Percentiles rank a stretch among this genome's conserved stretches.
phyloP scores from a whole-genome alignment of 2,113 vertebrate species.

The Cyanoramphus novaezelandiae region DNA sequence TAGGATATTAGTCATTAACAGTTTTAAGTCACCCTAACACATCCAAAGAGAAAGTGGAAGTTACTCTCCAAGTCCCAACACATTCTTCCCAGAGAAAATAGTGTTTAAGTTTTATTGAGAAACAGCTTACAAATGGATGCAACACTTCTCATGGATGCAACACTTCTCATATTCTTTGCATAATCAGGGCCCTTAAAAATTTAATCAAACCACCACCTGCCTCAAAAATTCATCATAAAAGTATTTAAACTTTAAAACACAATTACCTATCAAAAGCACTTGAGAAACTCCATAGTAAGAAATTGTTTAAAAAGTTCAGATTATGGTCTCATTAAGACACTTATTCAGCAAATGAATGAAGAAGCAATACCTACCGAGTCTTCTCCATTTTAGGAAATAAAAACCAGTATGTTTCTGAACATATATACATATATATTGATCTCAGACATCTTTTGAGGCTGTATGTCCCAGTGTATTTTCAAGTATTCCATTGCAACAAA shows the following conservation, averaged over 20 bases:
- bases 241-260: constrained; percentile 51
- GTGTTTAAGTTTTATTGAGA: background rate
- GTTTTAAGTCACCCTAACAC: background rate
- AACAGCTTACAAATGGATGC: background rate
- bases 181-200: constrained; percentile 38
- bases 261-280: constrained; percentile 12
- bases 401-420: background rate
- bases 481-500: background rate
- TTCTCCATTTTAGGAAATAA: background rate
- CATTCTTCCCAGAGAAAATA: background rate
- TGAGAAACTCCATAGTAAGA: background rate
- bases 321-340: background rate
- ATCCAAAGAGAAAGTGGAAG: background rate
- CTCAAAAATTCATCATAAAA: constrained; percentile 43
- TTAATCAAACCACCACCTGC: constrained; percentile 38
- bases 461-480: background rate
- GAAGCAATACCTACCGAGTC: rapidly evolving
- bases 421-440: rapidly evolving
- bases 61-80: background rate
- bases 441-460: background rate
- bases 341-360: background rate
- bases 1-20: background rate
- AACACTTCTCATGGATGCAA: background rate
- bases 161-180: background rate
- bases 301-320: background rate